Percentiles rank a stretch among this genome's conserved stretches.
Conservation (phyloP, 1,140 invertebrate species). For the Lepidurus arcticus region DNA sequence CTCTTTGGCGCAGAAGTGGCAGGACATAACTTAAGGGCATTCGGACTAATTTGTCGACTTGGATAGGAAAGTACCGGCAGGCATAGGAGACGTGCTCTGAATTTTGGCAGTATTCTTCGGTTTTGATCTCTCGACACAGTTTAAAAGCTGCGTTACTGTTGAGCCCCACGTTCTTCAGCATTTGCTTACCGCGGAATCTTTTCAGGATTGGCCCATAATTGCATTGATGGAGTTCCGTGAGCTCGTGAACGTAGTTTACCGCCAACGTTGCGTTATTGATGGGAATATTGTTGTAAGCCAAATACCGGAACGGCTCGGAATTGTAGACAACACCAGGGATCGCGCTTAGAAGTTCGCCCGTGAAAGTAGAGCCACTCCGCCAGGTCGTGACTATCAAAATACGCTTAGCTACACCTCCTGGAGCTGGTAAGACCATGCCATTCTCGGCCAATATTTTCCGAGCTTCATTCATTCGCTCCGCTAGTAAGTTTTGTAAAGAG, state of each 20-base stretch:
- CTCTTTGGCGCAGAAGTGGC: background rate
- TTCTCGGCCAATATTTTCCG: no score
- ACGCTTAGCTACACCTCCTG: no score
- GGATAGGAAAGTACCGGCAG: background rate
- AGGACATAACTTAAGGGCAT: background rate
- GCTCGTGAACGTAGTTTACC: background rate
- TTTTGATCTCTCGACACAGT: background rate
- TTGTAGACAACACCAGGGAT: slow-evolving; percentile 80
- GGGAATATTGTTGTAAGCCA: background rate
- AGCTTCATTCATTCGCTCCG: no score
- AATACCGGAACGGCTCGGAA: slow-evolving; percentile 75
- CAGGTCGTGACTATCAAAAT: no score
- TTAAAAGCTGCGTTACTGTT: background rate
- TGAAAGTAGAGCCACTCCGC: no score
- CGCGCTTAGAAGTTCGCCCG: no score
- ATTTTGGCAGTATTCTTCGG: background rate
- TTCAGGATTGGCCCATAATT: background rate
- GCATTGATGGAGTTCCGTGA: background rate
- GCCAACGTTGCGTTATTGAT: slow-evolving; percentile 1
- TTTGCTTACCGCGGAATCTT: background rate
- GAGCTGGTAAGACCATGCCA: no score
- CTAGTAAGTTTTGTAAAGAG: no score
- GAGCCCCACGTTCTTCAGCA: background rate
- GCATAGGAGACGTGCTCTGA: background rate
- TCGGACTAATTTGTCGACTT: background rate